Evolutionary conservation across 2,888 invertebrate genomes (phyloP).

Genomic region (Eristalinus sepulchralis): DNA sequence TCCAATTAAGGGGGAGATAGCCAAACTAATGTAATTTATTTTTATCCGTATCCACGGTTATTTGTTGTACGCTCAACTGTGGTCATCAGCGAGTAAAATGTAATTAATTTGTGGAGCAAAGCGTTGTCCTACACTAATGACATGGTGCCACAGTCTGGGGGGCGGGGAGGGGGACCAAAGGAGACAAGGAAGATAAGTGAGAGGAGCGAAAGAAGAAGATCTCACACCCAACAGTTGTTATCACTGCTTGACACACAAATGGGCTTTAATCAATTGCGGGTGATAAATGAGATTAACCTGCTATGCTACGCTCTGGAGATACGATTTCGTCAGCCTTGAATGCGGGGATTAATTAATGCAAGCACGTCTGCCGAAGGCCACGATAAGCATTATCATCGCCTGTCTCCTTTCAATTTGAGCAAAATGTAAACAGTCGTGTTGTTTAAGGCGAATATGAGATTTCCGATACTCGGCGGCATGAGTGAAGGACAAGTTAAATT

Average conservation of each 20-base stretch:
- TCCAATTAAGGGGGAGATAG: slow-evolving; percentile 39
- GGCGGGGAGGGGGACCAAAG: background rate
- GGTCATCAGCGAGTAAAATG: slow-evolving; percentile 31
- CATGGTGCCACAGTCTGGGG: slow-evolving; percentile 6
- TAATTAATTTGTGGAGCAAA: slow-evolving; percentile 35
- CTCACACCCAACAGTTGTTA: slow-evolving; percentile 33
- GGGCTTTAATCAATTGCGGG: slow-evolving; percentile 51
- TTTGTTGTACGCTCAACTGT: slow-evolving; percentile 9
- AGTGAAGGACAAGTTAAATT: no score
- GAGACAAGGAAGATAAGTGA: background rate
- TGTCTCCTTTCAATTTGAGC: background rate
- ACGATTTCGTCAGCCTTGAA: background rate
- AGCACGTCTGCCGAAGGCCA: background rate
- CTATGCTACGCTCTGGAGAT: background rate
- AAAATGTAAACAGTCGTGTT: background rate
- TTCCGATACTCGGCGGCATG: background rate
- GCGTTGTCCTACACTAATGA: slow-evolving; percentile 41
- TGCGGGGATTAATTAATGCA: background rate
- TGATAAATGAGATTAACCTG: slow-evolving; percentile 54
- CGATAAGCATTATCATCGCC: background rate
- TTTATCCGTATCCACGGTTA: slow-evolving; percentile 10
- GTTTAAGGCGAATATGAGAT: background rate
- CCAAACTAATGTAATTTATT: slow-evolving; percentile 32
- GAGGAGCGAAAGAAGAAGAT: background rate
- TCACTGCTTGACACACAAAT: slow-evolving; percentile 10